Conservation (phyloP, 1,140 invertebrate species). For the Sitodiplosis mosellana region DNA sequence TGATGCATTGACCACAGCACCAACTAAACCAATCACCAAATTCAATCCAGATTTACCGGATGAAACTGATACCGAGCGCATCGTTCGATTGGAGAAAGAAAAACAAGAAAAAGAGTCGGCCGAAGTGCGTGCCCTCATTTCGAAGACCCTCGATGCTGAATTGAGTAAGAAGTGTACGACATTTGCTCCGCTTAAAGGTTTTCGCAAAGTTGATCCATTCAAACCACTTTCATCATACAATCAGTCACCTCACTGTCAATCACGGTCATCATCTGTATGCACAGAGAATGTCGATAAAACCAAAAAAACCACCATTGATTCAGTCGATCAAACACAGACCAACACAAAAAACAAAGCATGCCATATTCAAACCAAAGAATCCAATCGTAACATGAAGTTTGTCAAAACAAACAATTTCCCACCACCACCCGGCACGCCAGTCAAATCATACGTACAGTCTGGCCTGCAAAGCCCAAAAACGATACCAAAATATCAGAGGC, state of each 20-base stretch:
- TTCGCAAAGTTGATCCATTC: not conserved
- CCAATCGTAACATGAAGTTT: not conserved
- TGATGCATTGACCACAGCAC: conserved; percentile 29
- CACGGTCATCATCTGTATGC: too few species aligned
- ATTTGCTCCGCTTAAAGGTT: conserved; percentile 6
- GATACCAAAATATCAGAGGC: conserved; percentile 39
- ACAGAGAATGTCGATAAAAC: not conserved
- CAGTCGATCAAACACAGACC: not conserved
- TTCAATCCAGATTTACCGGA: not conserved
- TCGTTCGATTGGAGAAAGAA: not conserved
- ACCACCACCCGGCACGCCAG: not conserved
- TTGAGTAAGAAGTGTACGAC: conserved; percentile 11
- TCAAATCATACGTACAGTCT: conserved; percentile 14
- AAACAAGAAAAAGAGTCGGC: conserved; percentile 4
- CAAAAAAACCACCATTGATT: not conserved
- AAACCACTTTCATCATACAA: not conserved
- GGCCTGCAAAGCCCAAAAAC: conserved; percentile 34
- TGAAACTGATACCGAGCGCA: not conserved
- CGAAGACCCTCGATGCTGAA: conserved; percentile 10
- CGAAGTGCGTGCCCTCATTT: conserved; percentile 3
- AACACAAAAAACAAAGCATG: not conserved
- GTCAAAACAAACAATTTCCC: not conserved
- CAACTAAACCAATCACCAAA: conserved; percentile 8
- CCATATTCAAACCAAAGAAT: not conserved
- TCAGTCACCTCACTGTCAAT: too few species aligned